Evolutionary conservation across 2,888 invertebrate species (phyloP), one percentile per base, ranked within the genome.

Genomic region (Heliconius ismenius): DNA sequence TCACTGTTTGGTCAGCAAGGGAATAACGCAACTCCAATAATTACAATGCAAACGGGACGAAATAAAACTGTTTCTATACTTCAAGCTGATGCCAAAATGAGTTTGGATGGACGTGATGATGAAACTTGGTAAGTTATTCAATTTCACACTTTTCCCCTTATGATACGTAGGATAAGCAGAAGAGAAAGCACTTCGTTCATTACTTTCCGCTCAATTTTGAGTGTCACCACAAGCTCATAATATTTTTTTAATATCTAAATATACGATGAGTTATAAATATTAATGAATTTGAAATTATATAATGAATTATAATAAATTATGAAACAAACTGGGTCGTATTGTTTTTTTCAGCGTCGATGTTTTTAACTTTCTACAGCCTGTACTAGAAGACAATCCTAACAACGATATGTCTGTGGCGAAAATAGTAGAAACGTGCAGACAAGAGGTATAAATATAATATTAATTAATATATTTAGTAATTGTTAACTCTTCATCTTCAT

Each of bases 1-100:
- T 96, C 97, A 0, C 95, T 98, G 81, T 98, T 98, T 84, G 98
- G 98, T 39, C 96, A 97, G 84, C 97, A 97, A 82, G 97, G 96
- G 54, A 96, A 96, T 81, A 95, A 95, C 3, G 95, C 96, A 13
- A 91, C 96, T 21, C 95, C 96, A 0, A 95, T 96, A 88, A 95
- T 96, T 0, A 95, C 95, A 1, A 95, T 96, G 90, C 96, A 96
- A 83, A 95, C 96, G 7, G 96, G 96, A 39, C 91, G 95, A 58
- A 95, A 95, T 81, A 95, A 95, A 64, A 95, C 95, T 0, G 94
- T 96, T 2, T 95, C 95, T 0, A 96, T 96, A 79, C 94, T 95
- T 0, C 95, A 95, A 70, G 95, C 95, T 79, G 92, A 93, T 81
- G 93, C 91, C 26, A 95, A 96, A 79, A 95, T 95, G 58, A 95